Evolutionary conservation across 2,113 vertebrate genomes (phyloP).

Genomic region (Perognathus longimembris): DNA sequence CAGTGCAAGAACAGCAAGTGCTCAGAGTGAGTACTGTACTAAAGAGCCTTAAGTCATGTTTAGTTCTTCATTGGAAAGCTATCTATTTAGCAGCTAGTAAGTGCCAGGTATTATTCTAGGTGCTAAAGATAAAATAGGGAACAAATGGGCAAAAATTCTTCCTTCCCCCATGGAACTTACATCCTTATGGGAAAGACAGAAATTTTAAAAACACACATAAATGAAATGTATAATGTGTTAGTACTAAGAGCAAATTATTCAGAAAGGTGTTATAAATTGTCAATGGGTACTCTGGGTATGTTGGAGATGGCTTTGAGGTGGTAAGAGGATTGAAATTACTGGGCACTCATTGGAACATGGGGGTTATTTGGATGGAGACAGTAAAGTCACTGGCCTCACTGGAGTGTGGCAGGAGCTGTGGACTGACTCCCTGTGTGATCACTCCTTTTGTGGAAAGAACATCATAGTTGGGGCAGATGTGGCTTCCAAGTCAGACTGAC

Average conservation of each 20-base stretch:
- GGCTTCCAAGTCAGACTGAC: background rate
- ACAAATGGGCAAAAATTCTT: background rate
- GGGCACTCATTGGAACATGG: background rate
- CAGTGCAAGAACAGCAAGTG: background rate
- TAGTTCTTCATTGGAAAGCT: slow-evolving; percentile 2
- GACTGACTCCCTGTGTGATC: background rate
- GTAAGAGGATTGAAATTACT: background rate
- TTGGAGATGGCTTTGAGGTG: background rate
- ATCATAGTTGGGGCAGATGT: background rate
- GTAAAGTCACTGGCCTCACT: background rate
- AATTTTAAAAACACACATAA: background rate
- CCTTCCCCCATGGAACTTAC: background rate
- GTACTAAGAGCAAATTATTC: background rate
- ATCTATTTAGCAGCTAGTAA: background rate
- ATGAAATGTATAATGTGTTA: background rate
- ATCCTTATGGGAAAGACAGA: background rate
- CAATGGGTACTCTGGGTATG: background rate
- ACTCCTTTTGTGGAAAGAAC: background rate
- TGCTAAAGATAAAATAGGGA: background rate
- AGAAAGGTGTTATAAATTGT: background rate
- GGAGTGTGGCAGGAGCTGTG: background rate
- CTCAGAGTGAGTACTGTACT: background rate
- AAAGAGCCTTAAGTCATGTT: background rate
- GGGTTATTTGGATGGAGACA: background rate
- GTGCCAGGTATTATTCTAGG: background rate